A percentile compares a stretch with the other conserved stretches of the same genome.
phyloP scores from a whole-genome alignment of 2,888 invertebrate species.

The Tortricodes alternella region DNA sequence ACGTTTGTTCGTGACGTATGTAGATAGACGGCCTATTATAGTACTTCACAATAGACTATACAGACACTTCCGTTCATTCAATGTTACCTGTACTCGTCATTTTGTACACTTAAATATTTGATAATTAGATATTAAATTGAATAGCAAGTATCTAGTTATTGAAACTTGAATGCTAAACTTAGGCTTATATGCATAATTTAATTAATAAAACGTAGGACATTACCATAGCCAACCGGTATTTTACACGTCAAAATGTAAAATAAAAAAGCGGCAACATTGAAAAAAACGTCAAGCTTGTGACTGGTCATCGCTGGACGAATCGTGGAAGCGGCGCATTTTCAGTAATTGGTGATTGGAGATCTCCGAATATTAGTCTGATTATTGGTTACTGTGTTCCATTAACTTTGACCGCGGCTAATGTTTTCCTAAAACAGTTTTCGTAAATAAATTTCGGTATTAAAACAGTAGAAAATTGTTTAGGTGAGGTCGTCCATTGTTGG shows the following conservation, averaged over 20 bases:
- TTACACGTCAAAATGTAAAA: background rate
- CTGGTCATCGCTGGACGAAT: conserved; percentile 82
- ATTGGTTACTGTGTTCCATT: conserved; percentile 77
- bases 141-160: no score
- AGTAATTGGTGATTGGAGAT: conserved; percentile 83
- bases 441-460: conserved; percentile 44
- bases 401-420: conserved; percentile 68
- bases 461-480: conserved; percentile 38
- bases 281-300: conserved; percentile 77
- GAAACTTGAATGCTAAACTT: background rate
- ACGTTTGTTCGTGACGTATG: no score
- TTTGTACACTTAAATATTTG: no score
- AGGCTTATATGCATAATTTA: background rate
- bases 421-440: conserved; percentile 52
- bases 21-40: no score
- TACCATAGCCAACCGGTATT: conserved; percentile 1
- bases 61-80: no score
- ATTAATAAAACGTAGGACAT: background rate
- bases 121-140: no score
- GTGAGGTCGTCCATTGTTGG: conserved; percentile 49
- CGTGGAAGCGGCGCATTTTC: conserved; percentile 80
- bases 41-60: no score
- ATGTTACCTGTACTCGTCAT: conserved; percentile 45
- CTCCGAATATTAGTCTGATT: conserved; percentile 78
- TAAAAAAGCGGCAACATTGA: conserved; percentile 49